These are phyloP conservation scores for Nyctibius grandis DNA, from an alignment of 2,797 vertebrate genomes.

Conservation along the genomic window DNA sequence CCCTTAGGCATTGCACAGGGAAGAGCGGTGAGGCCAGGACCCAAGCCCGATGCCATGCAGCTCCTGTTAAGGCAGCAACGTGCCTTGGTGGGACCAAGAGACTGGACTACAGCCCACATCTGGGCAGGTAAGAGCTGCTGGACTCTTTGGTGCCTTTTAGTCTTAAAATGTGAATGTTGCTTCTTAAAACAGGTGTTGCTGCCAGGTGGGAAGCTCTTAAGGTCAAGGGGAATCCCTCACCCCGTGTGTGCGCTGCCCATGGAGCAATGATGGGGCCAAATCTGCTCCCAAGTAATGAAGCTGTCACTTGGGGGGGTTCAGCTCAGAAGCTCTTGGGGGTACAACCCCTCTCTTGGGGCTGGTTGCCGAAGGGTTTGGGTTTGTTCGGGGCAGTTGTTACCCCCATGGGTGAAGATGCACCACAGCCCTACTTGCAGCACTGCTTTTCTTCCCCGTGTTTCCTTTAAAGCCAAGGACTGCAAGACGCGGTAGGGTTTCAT, in stretches of 20 bases:
- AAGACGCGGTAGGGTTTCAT: slow-evolving; percentile 50
- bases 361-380: neutral
- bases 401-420: accelerated
- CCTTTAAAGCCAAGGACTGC: slow-evolving; percentile 61
- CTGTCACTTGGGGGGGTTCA: accelerated
- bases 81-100: neutral
- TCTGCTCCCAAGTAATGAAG: neutral
- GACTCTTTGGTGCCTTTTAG: neutral
- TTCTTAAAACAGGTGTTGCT: neutral
- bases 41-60: accelerated
- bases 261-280: neutral
- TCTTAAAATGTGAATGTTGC: neutral
- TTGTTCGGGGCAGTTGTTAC: neutral
- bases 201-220: neutral
- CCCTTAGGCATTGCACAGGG: neutral
- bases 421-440: neutral
- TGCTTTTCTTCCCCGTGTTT: neutral
- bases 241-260: accelerated
- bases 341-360: accelerated
- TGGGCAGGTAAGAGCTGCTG: neutral
- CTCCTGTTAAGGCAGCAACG: accelerated
- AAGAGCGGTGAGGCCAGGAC: accelerated
- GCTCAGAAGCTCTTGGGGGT: neutral
- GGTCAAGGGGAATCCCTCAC: neutral
- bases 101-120: neutral